A percentile compares a stretch with the other conserved stretches of the same genome.
Evolutionary conservation across 2,113 vertebrate species (phyloP).

Genomic region (Phaethornis superciliosus): DNA sequence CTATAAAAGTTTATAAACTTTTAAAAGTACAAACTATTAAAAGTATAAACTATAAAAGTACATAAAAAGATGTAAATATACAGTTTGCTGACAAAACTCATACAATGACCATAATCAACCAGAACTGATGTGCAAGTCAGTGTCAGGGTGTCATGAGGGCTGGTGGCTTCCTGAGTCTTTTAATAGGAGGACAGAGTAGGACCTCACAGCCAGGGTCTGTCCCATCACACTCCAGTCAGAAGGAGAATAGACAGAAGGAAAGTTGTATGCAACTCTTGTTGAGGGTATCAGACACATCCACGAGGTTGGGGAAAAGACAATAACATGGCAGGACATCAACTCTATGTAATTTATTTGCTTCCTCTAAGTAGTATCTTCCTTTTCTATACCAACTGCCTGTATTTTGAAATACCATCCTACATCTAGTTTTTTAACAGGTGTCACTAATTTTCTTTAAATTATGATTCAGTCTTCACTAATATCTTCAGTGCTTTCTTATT

Average conservation of each 20-base stretch:
- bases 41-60: not conserved
- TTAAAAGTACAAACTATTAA: too few species aligned
- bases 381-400: not conserved
- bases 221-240: not conserved
- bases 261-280: accelerated
- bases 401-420: not conserved
- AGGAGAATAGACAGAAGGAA: not conserved
- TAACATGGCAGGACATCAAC: not conserved
- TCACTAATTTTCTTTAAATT: not conserved
- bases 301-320: not conserved
- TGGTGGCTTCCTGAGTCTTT: not conserved
- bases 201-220: not conserved
- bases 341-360: not conserved
- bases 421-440: not conserved
- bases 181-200: not conserved
- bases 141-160: accelerated
- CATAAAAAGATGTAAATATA: not conserved
- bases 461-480: not conserved
- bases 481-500: not conserved
- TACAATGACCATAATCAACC: accelerated
- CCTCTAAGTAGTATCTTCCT: not conserved
- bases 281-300: accelerated
- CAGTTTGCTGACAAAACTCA: not conserved
- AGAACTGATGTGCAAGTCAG: not conserved
- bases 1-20: not conserved